Evolutionary conservation across 2,113 vertebrate genomes (phyloP).

Genomic region (Pluvialis apricaria): DNA sequence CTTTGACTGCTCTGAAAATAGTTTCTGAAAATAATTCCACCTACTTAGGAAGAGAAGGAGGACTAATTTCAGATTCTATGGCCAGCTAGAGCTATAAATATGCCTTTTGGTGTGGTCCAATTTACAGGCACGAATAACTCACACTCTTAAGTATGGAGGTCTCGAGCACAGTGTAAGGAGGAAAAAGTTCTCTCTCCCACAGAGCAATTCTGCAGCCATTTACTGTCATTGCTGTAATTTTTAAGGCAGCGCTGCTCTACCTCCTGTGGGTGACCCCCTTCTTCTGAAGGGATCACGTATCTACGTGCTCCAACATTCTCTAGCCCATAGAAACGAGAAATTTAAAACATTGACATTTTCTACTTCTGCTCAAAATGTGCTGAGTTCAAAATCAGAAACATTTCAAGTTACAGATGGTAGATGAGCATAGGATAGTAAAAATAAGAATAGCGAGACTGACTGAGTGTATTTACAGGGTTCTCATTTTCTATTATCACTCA

Average conservation of each 20-base stretch:
- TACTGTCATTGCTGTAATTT: background rate
- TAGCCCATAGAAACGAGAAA: background rate
- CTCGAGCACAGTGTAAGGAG: background rate
- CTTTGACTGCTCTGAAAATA: conserved; percentile 22
- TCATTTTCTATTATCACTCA: background rate
- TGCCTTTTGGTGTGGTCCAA: background rate
- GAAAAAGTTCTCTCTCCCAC: background rate
- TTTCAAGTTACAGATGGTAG: background rate
- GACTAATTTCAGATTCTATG: background rate
- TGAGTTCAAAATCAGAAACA: background rate
- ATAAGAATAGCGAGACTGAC: background rate
- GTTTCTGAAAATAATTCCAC: conserved; percentile 32
- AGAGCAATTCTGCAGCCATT: background rate
- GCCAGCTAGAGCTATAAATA: background rate
- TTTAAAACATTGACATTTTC: background rate
- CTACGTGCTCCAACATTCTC: background rate
- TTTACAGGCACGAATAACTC: background rate
- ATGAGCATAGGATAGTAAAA: background rate
- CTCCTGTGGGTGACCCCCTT: background rate
- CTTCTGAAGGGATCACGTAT: background rate
- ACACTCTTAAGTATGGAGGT: background rate
- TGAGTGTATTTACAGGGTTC: background rate
- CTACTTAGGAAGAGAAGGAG: background rate
- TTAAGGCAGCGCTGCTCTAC: background rate
- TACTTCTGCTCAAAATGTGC: background rate